Evolutionary conservation across 1,140 invertebrate species (phyloP).

Genomic region (Aphidius ervi): DNA sequence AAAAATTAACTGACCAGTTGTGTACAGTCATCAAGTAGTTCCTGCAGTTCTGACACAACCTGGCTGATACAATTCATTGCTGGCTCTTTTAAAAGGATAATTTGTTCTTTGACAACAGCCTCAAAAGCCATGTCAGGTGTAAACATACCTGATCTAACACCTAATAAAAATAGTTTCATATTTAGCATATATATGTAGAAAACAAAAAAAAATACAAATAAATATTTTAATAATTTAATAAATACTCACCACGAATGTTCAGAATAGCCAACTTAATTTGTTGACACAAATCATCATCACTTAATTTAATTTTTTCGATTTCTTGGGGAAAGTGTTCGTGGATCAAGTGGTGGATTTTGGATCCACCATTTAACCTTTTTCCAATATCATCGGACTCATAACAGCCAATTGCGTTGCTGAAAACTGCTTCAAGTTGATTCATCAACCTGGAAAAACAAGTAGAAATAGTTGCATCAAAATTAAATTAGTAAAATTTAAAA

Average conservation of each 20-base stretch:
- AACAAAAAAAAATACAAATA: neutral
- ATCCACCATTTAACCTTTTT: conserved; percentile 96
- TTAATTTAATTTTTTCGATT: conserved; percentile 97
- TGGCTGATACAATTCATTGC: conserved; percentile 97
- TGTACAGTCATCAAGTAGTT: conserved; percentile 90
- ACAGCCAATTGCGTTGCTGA: conserved; percentile 97
- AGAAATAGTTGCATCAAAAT: conserved; percentile 19
- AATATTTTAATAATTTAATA: conserved; percentile 5
- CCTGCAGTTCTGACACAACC: conserved; percentile 91
- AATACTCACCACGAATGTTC: conserved; percentile 88
- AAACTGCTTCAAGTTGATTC: conserved; percentile 94
- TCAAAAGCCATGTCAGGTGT: conserved; percentile 99
- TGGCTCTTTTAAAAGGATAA: conserved; percentile 92
- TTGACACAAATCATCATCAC: conserved; percentile 94
- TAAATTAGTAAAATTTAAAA: conserved; percentile 7
- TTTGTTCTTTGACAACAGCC: conserved; percentile 99
- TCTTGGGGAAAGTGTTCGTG: conserved; percentile 99
- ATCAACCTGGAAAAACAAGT: conserved; percentile 78
- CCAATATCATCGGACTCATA: conserved; percentile 91
- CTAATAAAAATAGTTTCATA: conserved; percentile 34
- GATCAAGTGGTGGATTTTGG: conserved; percentile 98
- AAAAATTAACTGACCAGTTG: conserved; percentile 67
- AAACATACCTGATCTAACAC: conserved; percentile 90
- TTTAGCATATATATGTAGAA: no score
- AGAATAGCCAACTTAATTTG: conserved; percentile 99